A percentile compares a stretch with the other conserved stretches of the same genome.
Conservation (phyloP, 2,797 vertebrate genomes). For the Nannoperca obscura region DNA sequence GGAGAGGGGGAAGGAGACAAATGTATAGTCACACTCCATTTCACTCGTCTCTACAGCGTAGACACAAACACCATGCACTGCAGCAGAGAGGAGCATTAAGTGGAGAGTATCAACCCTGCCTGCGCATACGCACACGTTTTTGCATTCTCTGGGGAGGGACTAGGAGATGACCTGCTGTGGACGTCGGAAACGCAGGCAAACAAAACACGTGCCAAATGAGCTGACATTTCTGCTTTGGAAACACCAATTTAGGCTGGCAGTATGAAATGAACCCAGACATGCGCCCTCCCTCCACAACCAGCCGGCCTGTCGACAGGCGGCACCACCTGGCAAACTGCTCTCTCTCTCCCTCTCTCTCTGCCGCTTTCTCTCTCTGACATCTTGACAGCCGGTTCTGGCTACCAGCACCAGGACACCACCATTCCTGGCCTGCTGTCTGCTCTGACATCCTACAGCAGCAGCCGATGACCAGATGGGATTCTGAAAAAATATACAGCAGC, state of each 20-base stretch:
- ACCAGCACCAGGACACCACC: conserved; percentile 58
- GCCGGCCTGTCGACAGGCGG: conserved; percentile 57
- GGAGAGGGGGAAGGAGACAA: conserved; percentile 63
- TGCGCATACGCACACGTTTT: background rate
- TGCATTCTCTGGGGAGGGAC: conserved; percentile 38
- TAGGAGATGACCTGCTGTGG: conserved; percentile 58
- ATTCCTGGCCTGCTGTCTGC: conserved; percentile 62
- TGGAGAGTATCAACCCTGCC: conserved; percentile 6
- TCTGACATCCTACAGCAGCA: conserved; percentile 56
- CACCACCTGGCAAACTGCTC: conserved; percentile 75
- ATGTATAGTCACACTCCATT: conserved; percentile 70
- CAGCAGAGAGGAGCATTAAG: conserved; percentile 46
- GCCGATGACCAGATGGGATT: conserved; percentile 74
- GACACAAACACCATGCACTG: conserved; percentile 41
- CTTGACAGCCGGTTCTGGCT: conserved; percentile 71
- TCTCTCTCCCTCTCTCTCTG: conserved; percentile 8
- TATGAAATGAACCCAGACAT: conserved; percentile 51
- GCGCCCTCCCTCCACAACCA: conserved; percentile 8
- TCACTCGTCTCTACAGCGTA: conserved; percentile 45
- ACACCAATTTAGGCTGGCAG: conserved; percentile 75
- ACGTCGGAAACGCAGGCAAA: conserved; percentile 56
- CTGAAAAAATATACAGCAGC: conserved; percentile 56
- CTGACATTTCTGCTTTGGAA: conserved; percentile 76
- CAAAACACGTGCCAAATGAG: conserved; percentile 71
- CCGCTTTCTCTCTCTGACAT: conserved; percentile 58